These are phyloP conservation scores for Masticophis lateralis DNA, from an alignment of 2,797 vertebrate genomes.

Conservation along the genomic window DNA sequence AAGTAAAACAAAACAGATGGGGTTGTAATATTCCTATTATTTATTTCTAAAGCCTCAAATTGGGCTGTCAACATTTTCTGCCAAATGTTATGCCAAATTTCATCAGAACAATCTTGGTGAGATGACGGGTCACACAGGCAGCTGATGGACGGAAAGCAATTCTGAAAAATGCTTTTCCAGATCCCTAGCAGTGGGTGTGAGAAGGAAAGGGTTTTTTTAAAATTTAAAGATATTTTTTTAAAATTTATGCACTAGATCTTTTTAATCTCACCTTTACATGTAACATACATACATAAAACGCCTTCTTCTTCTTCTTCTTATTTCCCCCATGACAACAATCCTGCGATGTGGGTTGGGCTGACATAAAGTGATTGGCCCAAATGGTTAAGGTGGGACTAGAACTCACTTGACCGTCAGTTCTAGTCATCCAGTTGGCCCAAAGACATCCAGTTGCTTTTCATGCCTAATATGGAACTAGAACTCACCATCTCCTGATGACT, in stretches of 20 bases:
- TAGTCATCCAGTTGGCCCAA: too few species aligned
- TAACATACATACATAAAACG: not conserved
- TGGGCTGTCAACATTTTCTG: not conserved
- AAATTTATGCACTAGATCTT: too few species aligned
- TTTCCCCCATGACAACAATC: not conserved
- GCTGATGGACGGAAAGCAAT: not conserved
- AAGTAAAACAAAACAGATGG: not conserved
- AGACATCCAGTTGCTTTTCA: too few species aligned
- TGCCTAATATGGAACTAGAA: too few species aligned
- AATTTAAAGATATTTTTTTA: too few species aligned
- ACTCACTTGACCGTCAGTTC: too few species aligned
- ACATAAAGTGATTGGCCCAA: not conserved
- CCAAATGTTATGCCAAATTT: not conserved
- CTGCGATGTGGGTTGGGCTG: not conserved
- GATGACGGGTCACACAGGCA: not conserved
- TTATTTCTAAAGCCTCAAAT: not conserved
- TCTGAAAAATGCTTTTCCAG: not conserved
- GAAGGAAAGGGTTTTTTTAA: not conserved
- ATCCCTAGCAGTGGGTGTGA: not conserved
- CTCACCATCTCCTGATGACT: too few species aligned
- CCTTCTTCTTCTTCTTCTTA: not conserved
- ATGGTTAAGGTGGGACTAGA: too few species aligned
- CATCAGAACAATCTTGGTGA: not conserved
- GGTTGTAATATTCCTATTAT: not conserved
- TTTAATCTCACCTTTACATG: too few species aligned